Conservation (phyloP, 2,797 vertebrate genomes). For the Halcyon smyrnensis region DNA sequence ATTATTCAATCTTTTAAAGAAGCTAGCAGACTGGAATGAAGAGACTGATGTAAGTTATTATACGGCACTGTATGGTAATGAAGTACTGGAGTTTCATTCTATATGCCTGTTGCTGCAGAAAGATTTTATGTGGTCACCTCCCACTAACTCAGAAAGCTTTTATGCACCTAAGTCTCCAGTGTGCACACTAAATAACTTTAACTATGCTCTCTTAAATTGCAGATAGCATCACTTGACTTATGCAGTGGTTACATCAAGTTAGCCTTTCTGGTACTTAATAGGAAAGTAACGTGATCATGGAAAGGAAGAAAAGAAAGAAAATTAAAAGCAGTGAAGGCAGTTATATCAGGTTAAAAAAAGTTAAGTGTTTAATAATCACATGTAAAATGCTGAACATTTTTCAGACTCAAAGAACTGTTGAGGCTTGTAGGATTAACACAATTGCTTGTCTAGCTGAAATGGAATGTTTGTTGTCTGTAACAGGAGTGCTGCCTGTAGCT, state of each 20-base stretch:
- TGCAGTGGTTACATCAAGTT: not conserved
- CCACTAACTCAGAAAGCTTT: not conserved
- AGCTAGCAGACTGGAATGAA: not conserved
- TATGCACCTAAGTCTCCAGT: not conserved
- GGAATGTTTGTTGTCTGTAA: not conserved
- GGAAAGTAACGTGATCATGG: not conserved
- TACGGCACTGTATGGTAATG: not conserved
- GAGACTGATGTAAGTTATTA: not conserved
- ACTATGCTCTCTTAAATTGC: not conserved
- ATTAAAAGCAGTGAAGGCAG: not conserved
- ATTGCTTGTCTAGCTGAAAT: conserved; percentile 8
- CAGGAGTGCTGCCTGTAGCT: not conserved
- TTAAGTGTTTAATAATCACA: not conserved
- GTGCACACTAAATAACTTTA: not conserved
- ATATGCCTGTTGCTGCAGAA: not conserved
- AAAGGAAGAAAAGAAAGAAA: not conserved
- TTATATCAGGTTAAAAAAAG: not conserved
- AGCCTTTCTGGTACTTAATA: not conserved
- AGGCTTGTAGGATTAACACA: not conserved
- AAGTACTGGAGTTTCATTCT: not conserved
- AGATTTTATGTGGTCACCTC: not conserved
- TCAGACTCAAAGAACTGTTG: not conserved
- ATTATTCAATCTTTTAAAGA: not conserved
- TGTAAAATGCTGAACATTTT: not conserved
- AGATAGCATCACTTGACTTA: not conserved